These are phyloP conservation scores for Julus scandinavius DNA, from an alignment of 2,888 invertebrate species.

Conservation along the genomic window DNA sequence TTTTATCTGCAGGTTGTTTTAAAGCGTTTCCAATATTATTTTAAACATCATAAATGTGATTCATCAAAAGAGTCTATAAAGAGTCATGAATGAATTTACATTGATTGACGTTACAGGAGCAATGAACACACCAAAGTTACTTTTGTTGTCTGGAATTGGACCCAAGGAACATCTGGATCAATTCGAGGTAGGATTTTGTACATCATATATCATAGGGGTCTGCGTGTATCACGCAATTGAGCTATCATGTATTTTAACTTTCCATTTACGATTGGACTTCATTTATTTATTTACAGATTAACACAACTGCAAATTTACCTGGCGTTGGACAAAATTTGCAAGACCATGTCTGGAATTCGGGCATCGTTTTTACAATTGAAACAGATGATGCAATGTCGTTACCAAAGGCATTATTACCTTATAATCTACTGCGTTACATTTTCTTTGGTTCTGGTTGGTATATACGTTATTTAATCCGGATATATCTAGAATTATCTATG, in stretches of 20 bases:
- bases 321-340: constrained; percentile 80
- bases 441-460: background rate
- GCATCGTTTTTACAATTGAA: constrained; percentile 70
- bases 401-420: background rate
- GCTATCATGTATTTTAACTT: background rate
- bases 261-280: background rate
- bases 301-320: constrained; percentile 73
- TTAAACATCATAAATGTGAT: background rate
- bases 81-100: background rate
- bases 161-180: constrained; percentile 79
- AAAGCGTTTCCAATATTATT: no score
- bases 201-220: background rate
- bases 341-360: constrained; percentile 74
- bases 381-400: background rate
- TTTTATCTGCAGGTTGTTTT: constrained; percentile 75
- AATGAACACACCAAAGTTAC: constrained; percentile 90
- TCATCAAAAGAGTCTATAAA: background rate
- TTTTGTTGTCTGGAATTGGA: constrained; percentile 93
- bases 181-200: constrained; percentile 62
- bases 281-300: constrained; percentile 62
- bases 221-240: no score
- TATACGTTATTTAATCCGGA: background rate
- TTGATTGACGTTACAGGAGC: constrained; percentile 71
- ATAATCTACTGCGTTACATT: background rate
- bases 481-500: no score